phyloP scores from a whole-genome alignment of 2,113 vertebrate species.

The Eolophus roseicapilla region DNA sequence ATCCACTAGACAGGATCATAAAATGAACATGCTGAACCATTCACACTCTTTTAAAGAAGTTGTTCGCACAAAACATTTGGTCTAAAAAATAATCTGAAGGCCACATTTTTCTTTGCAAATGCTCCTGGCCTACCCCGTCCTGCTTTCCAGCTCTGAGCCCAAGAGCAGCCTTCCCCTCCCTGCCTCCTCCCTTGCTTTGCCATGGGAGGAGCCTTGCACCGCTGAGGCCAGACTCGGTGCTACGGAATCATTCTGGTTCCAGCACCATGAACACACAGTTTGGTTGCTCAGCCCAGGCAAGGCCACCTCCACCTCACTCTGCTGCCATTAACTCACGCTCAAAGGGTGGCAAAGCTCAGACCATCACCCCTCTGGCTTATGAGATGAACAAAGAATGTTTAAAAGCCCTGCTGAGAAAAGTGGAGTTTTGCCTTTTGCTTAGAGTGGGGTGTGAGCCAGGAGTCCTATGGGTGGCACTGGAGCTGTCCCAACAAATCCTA shows the following conservation, averaged over 20 bases:
- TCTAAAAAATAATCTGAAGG: background rate
- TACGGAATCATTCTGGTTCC: background rate
- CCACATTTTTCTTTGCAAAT: background rate
- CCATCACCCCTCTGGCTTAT: background rate
- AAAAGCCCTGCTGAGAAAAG: background rate
- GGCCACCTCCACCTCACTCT: background rate
- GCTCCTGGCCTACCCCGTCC: background rate
- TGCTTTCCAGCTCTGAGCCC: background rate
- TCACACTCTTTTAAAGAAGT: background rate
- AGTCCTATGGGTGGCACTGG: background rate
- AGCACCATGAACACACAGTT: background rate
- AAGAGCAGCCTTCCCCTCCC: background rate
- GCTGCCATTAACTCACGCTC: background rate
- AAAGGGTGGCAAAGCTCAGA: background rate
- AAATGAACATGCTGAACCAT: background rate
- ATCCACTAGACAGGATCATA: background rate
- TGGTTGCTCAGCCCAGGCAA: background rate
- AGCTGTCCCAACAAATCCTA: background rate
- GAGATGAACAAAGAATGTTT: background rate
- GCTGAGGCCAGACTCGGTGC: background rate
- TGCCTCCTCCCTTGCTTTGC: background rate
- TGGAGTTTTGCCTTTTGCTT: background rate
- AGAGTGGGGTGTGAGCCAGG: background rate
- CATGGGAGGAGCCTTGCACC: rapidly evolving
- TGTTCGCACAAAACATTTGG: background rate